phyloP scores from a whole-genome alignment of 2,797 vertebrate genomes.

The Pseudochromis fuscus region DNA sequence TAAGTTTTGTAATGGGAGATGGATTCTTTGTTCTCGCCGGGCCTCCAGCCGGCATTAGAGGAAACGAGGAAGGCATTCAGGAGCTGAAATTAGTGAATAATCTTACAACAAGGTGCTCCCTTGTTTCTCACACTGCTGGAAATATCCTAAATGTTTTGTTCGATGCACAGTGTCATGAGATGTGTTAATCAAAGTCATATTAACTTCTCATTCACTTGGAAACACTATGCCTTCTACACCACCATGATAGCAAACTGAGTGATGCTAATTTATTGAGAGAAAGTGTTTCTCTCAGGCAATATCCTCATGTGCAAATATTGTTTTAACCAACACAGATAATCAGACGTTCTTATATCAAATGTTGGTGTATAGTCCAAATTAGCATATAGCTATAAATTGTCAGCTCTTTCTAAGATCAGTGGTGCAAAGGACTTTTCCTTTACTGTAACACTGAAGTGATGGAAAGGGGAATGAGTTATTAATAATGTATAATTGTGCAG shows the following conservation, averaged over 20 bases:
- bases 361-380: not conserved
- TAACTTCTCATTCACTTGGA: constrained; percentile 2
- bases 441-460: constrained; percentile 16
- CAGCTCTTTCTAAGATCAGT: constrained; percentile 3
- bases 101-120: constrained; percentile 17
- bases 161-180: not conserved
- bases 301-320: not conserved
- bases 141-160: constrained; percentile 4
- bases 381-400: not conserved
- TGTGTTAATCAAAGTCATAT: constrained; percentile 8
- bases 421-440: constrained; percentile 14
- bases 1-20: constrained; percentile 40
- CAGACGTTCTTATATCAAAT: constrained; percentile 21
- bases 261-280: not conserved
- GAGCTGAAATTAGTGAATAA: constrained; percentile 31
- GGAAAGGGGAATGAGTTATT: constrained; percentile 43
- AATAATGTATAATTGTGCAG: constrained; percentile 42
- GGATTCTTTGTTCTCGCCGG: constrained; percentile 34
- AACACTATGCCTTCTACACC: not conserved
- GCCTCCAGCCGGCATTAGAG: constrained; percentile 32
- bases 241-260: not conserved
- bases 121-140: constrained; percentile 21
- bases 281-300: not conserved
- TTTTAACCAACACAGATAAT: not conserved
- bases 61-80: constrained; percentile 37